Percentiles rank a stretch among this genome's conserved stretches.
phyloP scores from a whole-genome alignment of 1,140 invertebrate species.

The Kradibia gibbosae region DNA sequence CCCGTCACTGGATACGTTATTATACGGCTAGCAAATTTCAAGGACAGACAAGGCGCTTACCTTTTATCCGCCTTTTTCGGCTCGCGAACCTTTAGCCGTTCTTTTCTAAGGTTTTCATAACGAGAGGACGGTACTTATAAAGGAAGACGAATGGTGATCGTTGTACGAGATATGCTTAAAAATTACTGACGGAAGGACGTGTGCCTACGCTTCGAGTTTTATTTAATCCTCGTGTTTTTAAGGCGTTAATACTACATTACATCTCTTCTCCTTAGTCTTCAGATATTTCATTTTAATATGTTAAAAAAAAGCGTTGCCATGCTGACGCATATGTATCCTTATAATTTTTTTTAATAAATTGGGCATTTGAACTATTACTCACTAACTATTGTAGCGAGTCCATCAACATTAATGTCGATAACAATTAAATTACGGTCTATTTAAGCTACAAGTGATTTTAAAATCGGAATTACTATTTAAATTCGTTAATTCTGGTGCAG shows the following conservation, averaged over 20 bases:
- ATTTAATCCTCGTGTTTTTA: background rate
- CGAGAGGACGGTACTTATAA: background rate
- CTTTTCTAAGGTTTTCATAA: conserved; percentile 8
- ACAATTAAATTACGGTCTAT: no score
- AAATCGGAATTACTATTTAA: no score
- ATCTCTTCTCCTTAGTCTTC: background rate
- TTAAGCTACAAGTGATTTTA: no score
- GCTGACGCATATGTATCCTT: no score
- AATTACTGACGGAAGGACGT: background rate
- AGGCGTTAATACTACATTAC: background rate
- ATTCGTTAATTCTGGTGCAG: no score
- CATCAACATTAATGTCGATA: no score
- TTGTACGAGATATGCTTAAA: conserved; percentile 1
- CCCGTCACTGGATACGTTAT: background rate
- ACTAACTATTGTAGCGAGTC: no score
- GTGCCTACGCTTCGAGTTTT: background rate
- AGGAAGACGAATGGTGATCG: conserved; percentile 10
- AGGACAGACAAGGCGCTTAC: background rate
- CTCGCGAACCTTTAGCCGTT: background rate
- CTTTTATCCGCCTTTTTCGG: background rate
- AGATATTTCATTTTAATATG: background rate
- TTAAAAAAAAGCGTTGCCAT: no score
- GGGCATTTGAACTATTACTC: no score
- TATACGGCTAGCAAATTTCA: conserved; percentile 22
- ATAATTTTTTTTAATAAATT: no score